These are phyloP conservation scores for Eupithecia abbreviata DNA, from an alignment of 2,888 invertebrate genomes.

Conservation along the genomic window DNA sequence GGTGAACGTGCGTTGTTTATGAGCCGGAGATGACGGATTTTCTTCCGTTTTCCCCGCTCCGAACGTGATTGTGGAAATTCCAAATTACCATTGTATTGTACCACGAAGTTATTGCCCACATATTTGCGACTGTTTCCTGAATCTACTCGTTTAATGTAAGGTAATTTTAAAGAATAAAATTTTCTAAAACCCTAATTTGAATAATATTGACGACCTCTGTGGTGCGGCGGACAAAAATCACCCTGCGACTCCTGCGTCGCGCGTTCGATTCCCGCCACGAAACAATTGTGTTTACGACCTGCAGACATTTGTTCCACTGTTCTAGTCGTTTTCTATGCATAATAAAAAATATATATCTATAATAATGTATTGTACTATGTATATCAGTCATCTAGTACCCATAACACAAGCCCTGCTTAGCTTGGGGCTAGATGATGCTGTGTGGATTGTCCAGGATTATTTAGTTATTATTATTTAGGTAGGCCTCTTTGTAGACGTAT, in stretches of 20 bases:
- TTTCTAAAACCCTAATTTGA: not conserved
- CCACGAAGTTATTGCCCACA: conserved; percentile 23
- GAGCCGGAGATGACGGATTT: conserved; percentile 79
- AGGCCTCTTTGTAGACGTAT: not conserved
- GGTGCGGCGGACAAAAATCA: too few species aligned
- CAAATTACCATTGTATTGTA: conserved; percentile 35
- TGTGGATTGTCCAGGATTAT: too few species aligned
- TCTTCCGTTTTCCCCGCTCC: conserved; percentile 74
- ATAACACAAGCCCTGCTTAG: too few species aligned
- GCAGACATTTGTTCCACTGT: too few species aligned
- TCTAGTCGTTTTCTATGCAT: too few species aligned
- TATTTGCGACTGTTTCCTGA: conserved; percentile 44
- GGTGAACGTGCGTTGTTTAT: conserved; percentile 70
- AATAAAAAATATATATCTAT: too few species aligned
- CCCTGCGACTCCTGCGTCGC: too few species aligned
- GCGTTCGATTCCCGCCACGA: too few species aligned
- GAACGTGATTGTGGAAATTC: conserved; percentile 48
- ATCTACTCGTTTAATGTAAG: conserved; percentile 5
- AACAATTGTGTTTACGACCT: too few species aligned
- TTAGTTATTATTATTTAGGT: not conserved
- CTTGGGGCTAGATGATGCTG: too few species aligned
- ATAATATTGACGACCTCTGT: not conserved
- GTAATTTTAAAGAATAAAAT: not conserved
- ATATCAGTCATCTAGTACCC: too few species aligned
- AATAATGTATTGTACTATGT: too few species aligned